Evolutionary conservation across 2,888 invertebrate species (phyloP).

Genomic region (Platycnemis pennipes): DNA sequence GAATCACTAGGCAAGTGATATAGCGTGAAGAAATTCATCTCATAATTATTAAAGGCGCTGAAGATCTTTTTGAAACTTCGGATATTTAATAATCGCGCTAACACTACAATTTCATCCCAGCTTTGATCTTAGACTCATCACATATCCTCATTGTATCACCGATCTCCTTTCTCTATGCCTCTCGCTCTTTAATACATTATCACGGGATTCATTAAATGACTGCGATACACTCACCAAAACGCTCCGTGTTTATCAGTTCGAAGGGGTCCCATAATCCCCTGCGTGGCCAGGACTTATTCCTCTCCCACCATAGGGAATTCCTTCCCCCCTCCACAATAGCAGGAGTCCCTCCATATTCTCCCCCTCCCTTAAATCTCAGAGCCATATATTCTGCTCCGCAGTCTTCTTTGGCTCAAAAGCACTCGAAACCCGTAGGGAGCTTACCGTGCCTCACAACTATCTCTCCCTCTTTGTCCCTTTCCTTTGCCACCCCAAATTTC

Average conservation of each 20-base stretch:
- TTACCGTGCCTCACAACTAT: too few species aligned
- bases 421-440: not conserved
- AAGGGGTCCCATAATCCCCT: not conserved
- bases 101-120: not conserved
- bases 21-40: not conserved
- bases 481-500: not conserved
- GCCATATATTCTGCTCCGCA: not conserved
- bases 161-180: not conserved
- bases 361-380: not conserved
- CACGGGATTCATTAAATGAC: not conserved
- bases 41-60: not conserved
- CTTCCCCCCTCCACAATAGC: not conserved
- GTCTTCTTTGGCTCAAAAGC: not conserved
- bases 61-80: not conserved
- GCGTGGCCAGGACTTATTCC: not conserved
- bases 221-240: not conserved
- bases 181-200: not conserved
- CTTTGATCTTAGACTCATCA: not conserved
- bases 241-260: not conserved
- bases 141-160: not conserved
- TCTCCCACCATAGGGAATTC: not conserved
- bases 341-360: not conserved
- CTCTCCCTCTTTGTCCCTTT: not conserved
- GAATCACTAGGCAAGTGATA: not conserved
- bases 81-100: not conserved